Conservation (phyloP, 2,113 vertebrate genomes). For the Petrocephalus zakoni region DNA sequence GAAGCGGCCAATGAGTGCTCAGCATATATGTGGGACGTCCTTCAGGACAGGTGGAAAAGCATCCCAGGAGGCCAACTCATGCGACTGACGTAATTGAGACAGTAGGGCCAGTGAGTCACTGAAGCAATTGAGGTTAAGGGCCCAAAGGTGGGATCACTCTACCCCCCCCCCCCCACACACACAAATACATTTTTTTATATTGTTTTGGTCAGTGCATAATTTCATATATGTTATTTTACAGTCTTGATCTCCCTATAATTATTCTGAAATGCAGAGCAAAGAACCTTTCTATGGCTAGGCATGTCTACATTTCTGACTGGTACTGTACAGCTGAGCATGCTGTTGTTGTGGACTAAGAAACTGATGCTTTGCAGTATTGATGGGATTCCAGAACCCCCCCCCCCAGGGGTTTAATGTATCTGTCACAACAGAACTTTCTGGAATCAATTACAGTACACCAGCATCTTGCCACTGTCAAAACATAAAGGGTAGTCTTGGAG, state of each 20-base stretch:
- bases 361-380: not conserved
- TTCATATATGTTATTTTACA: not conserved
- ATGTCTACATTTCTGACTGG: not conserved
- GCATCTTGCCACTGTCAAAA: not conserved
- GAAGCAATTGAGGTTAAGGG: not conserved
- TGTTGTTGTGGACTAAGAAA: not conserved
- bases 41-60: not conserved
- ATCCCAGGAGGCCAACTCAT: not conserved
- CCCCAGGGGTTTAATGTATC: not conserved
- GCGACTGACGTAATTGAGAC: not conserved
- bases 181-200: not conserved
- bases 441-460: not conserved
- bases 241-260: not conserved
- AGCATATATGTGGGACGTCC: not conserved
- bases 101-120: not conserved
- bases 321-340: not conserved
- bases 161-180: not conserved
- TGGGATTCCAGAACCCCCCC: not conserved
- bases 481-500: not conserved
- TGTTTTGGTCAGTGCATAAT: not conserved
- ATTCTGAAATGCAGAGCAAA: not conserved
- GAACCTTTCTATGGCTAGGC: not conserved
- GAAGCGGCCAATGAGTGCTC: no score
- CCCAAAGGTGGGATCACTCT: not conserved
- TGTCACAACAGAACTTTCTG: not conserved